These are phyloP conservation scores for Echinometra lucunter DNA, from an alignment of 53 echinoderm and acorn worm genomes.

Conservation along the genomic window DNA sequence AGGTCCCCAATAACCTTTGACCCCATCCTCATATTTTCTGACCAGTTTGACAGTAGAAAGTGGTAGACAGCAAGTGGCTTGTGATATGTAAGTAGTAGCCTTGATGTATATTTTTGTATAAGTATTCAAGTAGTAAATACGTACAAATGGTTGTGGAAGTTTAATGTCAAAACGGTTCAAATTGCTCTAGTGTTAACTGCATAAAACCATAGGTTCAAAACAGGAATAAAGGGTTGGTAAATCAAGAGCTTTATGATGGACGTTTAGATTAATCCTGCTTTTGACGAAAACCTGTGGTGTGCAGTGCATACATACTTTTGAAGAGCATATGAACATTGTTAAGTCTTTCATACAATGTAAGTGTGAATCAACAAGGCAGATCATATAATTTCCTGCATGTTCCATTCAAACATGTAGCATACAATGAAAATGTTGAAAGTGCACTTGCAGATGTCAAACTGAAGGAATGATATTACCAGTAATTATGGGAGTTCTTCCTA, in stretches of 20 bases:
- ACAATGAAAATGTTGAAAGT: too few species aligned
- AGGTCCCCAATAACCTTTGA: not conserved
- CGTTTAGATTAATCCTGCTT: not conserved
- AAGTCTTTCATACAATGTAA: not conserved
- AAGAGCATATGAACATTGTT: not conserved
- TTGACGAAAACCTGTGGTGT: not conserved
- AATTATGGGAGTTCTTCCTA: too few species aligned
- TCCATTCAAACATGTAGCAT: not conserved
- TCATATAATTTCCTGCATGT: not conserved
- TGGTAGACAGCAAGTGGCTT: constrained; percentile 1
- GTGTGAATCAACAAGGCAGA: not conserved
- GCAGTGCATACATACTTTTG: not conserved
- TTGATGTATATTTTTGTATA: not conserved
- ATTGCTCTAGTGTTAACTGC: not conserved
- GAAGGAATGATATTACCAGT: too few species aligned
- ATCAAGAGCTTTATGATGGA: not conserved
- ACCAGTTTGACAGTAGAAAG: not conserved
- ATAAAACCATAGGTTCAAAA: not conserved
- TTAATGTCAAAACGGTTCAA: not conserved
- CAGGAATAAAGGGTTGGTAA: not conserved
- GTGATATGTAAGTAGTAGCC: not conserved
- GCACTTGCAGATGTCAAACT: too few species aligned
- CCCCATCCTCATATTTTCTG: not conserved
- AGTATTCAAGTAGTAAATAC: too few species aligned
- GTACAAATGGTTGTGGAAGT: not conserved